phyloP scores from a whole-genome alignment of 1,140 invertebrate genomes.

The roundworm (Caenorhabditis elegans) region WBcel235 BX284606.5:6793001-6793500 shows the following conservation, averaged over 20 bases:
- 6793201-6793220: slow-evolving; percentile 26
- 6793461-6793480: no score
- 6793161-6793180: background rate
- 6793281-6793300: no score
- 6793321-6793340: no score
- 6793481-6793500: no score
- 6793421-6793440: no score
- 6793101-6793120: background rate
- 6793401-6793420: no score
- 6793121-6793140: slow-evolving; percentile 9
- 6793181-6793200: slow-evolving; percentile 18
- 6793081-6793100: background rate
- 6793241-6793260: background rate
- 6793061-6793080: background rate
- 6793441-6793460: no score
- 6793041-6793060: background rate
- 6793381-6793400: no score
- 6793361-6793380: no score
- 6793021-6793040: background rate
- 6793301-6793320: no score
- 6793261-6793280: background rate
- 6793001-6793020: background rate
- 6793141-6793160: slow-evolving; percentile 11
- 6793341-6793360: no score
- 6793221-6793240: slow-evolving; percentile 12